These are phyloP conservation scores for Cecropterus lyciades DNA, from an alignment of 1,140 invertebrate species.

Conservation along the genomic window DNA sequence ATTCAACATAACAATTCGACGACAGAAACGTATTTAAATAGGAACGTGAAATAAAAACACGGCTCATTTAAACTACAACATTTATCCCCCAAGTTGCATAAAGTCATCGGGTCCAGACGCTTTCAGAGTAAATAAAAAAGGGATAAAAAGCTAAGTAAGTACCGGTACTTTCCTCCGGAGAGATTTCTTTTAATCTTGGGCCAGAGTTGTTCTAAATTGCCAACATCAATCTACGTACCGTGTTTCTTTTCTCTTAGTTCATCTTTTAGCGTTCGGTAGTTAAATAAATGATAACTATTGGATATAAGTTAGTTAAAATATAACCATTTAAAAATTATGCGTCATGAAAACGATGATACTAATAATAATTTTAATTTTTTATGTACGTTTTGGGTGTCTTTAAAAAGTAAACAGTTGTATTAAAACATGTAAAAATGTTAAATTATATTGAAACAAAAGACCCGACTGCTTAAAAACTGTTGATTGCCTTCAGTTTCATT, in stretches of 20 bases:
- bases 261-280: constrained; percentile 23
- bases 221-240: constrained; percentile 55
- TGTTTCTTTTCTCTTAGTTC: constrained; percentile 45
- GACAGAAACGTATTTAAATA: background rate
- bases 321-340: no score
- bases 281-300: background rate
- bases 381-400: no score
- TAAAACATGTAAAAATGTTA: no score
- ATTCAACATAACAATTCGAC: background rate
- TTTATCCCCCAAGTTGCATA: constrained; percentile 38
- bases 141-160: constrained; percentile 46
- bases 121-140: constrained; percentile 51
- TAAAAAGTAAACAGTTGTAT: no score
- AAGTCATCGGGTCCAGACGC: constrained; percentile 35
- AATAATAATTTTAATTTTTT: no score
- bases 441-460: no score
- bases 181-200: constrained; percentile 60
- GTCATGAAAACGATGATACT: no score
- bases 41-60: constrained; percentile 20
- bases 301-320: background rate
- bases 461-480: no score
- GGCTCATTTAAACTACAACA: constrained; percentile 34
- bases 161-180: constrained; percentile 41
- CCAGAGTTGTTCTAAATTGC: constrained; percentile 57
- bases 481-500: no score